Percentiles rank a stretch among this genome's conserved stretches.
These are phyloP conservation scores for Parapristionchus giblindavisi DNA, from an alignment of 2,888 invertebrate genomes.

Conservation along the genomic window DNA sequence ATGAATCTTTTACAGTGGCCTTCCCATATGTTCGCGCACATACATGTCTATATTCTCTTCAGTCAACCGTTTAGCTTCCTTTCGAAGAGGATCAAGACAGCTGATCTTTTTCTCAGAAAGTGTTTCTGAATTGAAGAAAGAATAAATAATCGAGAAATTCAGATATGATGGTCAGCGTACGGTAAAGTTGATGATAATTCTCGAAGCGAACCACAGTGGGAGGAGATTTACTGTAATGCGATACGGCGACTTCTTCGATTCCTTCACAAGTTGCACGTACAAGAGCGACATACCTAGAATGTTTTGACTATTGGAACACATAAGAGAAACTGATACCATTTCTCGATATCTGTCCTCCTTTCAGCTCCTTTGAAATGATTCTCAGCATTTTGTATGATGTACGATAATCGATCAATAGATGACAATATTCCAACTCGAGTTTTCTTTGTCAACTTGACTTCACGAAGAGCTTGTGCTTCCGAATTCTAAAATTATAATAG, in stretches of 20 bases:
- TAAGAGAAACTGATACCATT: too few relatives aligned
- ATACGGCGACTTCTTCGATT: slow-evolving; percentile 81
- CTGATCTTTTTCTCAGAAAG: slow-evolving; percentile 88
- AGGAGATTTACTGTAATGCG: slow-evolving; percentile 87
- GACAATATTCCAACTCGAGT: slow-evolving; percentile 64
- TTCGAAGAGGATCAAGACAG: slow-evolving; percentile 85
- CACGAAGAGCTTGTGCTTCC: slow-evolving; percentile 50
- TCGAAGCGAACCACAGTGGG: slow-evolving; percentile 91
- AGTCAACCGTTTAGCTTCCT: slow-evolving; percentile 89
- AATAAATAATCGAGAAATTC: not conserved
- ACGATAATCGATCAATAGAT: slow-evolving; percentile 55
- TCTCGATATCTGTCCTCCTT: slow-evolving; percentile 87
- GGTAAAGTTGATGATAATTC: slow-evolving; percentile 91
- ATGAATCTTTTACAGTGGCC: slow-evolving; percentile 88
- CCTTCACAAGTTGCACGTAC: slow-evolving; percentile 81
- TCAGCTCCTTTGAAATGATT: slow-evolving; percentile 86
- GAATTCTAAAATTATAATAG: slow-evolving; percentile 51
- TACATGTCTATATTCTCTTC: slow-evolving; percentile 88
- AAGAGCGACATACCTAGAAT: slow-evolving; percentile 59
- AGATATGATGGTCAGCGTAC: slow-evolving; percentile 61
- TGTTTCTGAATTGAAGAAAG: slow-evolving; percentile 51
- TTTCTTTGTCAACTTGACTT: slow-evolving; percentile 56
- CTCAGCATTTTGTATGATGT: slow-evolving; percentile 85
- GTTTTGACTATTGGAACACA: too few relatives aligned
- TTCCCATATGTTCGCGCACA: slow-evolving; percentile 92